Conservation (phyloP, 1,140 invertebrate species). For the Ctenoplectra terminalis region DNA sequence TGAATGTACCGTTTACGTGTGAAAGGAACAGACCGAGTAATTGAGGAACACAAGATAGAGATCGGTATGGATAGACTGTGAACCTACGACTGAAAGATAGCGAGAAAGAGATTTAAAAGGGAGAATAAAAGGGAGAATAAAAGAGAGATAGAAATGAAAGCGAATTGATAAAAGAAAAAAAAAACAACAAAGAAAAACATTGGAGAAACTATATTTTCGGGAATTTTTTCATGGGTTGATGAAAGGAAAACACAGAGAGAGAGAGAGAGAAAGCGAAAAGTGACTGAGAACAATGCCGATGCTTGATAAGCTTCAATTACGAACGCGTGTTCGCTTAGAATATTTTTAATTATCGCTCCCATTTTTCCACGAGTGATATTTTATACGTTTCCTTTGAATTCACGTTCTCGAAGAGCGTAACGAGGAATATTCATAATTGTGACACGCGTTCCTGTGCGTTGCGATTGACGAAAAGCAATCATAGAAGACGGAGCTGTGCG, state of each 20-base stretch:
- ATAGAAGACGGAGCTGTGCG: constrained; percentile 16
- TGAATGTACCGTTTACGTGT: constrained; percentile 56
- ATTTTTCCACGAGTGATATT: constrained; percentile 20
- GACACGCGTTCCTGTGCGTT: constrained; percentile 25
- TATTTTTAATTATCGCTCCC: neutral
- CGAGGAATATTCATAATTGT: neutral
- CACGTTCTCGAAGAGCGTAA: neutral
- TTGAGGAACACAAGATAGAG: constrained; percentile 22
- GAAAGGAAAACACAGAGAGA: constrained; percentile 56
- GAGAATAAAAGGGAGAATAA: constrained; percentile 38
- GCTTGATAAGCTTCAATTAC: constrained; percentile 14
- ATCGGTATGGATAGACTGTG: neutral
- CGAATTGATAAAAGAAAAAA: constrained; percentile 53
- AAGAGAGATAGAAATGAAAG: constrained; percentile 55
- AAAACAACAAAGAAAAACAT: constrained; percentile 51
- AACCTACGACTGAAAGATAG: constrained; percentile 4
- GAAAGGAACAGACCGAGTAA: constrained; percentile 1
- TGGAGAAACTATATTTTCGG: constrained; percentile 76
- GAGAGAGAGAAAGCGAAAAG: constrained; percentile 36
- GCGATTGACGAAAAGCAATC: constrained; percentile 47
- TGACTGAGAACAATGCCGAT: constrained; percentile 30
- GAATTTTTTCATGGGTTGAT: constrained; percentile 60
- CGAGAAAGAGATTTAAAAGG: constrained; percentile 22
- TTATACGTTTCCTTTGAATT: constrained; percentile 29
- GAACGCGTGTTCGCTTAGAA: neutral